phyloP scores from a whole-genome alignment of 30 jellyfish, hydroid and myxozoan species.

The Turritopsis rubra region DNA sequence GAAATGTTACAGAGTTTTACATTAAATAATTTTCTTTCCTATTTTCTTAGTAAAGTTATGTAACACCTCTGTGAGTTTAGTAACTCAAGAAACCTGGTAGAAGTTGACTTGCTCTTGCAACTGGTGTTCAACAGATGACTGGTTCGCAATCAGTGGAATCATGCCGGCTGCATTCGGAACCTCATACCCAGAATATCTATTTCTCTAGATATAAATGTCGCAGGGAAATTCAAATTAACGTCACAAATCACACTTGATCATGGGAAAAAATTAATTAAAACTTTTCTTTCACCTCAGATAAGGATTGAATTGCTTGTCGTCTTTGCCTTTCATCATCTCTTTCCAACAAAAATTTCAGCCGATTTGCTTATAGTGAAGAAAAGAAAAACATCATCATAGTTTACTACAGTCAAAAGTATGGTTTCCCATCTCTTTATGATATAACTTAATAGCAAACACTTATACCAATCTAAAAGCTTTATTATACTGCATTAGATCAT shows the following conservation, averaged over 20 bases:
- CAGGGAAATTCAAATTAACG: not conserved
- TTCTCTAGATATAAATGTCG: not conserved
- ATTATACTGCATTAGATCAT: no score
- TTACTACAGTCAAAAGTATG: no score
- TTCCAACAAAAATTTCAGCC: not conserved
- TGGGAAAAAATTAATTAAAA: not conserved
- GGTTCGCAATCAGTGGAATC: slow-evolving; percentile 57
- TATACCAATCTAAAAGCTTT: no score
- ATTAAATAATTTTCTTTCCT: not conserved
- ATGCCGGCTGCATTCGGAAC: slow-evolving; percentile 50
- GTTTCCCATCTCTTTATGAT: no score
- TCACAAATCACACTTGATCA: not conserved
- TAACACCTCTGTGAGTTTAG: no score
- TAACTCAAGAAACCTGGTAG: slow-evolving; percentile 42
- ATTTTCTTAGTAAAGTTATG: no score
- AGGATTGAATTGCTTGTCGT: not conserved
- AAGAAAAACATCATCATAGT: no score
- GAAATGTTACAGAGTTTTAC: not conserved
- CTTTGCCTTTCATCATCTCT: slow-evolving; percentile 1
- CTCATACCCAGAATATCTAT: slow-evolving; percentile 8
- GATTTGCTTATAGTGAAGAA: not conserved
- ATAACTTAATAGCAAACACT: no score
- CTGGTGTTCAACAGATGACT: slow-evolving; percentile 51
- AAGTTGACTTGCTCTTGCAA: slow-evolving; percentile 63
- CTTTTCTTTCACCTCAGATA: not conserved